phyloP scores from a whole-genome alignment of 2,797 vertebrate genomes.

The Ibycter americanus region DNA sequence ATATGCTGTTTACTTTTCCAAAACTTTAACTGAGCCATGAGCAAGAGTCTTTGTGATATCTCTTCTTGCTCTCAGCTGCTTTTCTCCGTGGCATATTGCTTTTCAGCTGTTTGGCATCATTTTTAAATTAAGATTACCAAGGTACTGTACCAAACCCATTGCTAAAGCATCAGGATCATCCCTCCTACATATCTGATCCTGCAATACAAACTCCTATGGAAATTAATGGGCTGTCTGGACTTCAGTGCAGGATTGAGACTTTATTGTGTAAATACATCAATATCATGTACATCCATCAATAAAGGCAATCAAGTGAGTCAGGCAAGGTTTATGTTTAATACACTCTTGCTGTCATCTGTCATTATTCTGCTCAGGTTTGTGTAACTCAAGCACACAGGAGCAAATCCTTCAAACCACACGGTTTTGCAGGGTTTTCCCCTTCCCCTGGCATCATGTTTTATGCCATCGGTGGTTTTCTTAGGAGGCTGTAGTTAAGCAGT shows the following conservation, averaged over 20 bases:
- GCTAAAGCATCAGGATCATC: background rate
- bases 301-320: constrained; percentile 19
- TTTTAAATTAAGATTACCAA: background rate
- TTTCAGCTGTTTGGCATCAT: background rate
- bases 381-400: background rate
- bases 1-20: background rate
- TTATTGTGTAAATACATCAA: background rate
- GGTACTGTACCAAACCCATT: background rate
- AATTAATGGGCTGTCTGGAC: constrained; percentile 14
- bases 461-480: background rate
- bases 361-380: constrained; percentile 7
- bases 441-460: background rate
- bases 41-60: background rate
- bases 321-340: constrained; percentile 32
- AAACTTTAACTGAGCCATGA: background rate
- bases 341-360: constrained; percentile 3
- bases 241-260: constrained; percentile 12
- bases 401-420: background rate
- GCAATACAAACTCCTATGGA: background rate
- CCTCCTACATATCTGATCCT: background rate
- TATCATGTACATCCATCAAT: constrained; percentile 30
- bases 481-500: background rate
- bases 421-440: background rate
- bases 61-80: background rate
- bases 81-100: background rate